Conservation (phyloP, 2,797 vertebrate genomes). For the Zalophus californianus region DNA sequence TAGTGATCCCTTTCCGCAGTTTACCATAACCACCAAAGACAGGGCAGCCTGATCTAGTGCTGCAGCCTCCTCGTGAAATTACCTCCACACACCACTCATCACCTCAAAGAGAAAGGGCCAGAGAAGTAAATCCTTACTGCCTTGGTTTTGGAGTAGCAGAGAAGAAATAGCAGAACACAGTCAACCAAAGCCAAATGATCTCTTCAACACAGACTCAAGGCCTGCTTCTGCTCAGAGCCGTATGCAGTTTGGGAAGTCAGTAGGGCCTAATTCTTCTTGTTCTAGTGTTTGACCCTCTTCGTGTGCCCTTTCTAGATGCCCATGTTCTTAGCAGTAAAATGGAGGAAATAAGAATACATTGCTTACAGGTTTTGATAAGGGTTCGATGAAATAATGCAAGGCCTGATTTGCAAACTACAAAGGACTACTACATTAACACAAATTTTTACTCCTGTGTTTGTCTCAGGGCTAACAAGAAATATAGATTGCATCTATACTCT, state of each 20-base stretch:
- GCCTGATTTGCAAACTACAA: not conserved
- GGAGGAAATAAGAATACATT: not conserved
- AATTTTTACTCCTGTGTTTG: not conserved
- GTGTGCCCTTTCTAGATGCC: not conserved
- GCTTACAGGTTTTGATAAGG: not conserved
- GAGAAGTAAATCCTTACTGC: not conserved
- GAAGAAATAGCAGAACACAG: not conserved
- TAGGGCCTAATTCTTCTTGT: not conserved
- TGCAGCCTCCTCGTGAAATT: not conserved
- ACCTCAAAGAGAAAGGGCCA: not conserved
- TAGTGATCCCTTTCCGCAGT: conserved; percentile 28
- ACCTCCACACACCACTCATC: not conserved
- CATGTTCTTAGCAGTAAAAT: not conserved
- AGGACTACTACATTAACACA: not conserved
- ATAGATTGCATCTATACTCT: not conserved
- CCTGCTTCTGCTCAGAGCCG: not conserved
- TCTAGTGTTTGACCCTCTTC: not conserved
- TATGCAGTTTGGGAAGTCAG: not conserved
- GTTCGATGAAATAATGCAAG: not conserved
- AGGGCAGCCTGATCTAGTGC: not conserved
- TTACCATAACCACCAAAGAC: not conserved
- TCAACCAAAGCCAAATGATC: not conserved
- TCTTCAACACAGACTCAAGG: not conserved
- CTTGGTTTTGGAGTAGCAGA: not conserved
- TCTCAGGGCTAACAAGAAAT: not conserved